Evolutionary conservation across 2,797 vertebrate species (phyloP).

Genomic region (Masticophis lateralis): DNA sequence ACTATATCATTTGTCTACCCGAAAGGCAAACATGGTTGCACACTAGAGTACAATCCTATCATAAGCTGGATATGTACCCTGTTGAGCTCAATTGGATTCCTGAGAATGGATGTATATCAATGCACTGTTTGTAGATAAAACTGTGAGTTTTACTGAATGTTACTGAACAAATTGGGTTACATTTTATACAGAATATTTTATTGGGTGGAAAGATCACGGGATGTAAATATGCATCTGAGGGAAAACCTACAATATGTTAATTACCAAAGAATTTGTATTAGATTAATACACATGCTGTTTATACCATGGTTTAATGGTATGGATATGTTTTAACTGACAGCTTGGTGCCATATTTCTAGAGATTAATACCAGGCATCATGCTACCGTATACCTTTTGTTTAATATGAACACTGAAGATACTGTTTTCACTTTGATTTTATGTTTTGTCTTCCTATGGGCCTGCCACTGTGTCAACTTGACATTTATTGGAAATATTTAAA

Average conservation of each 20-base stretch:
- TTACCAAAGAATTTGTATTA: conserved; percentile 93
- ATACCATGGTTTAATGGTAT: conserved; percentile 65
- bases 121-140: conserved; percentile 66
- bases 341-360: conserved; percentile 78
- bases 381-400: conserved; percentile 75
- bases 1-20: conserved; percentile 70
- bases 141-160: conserved; percentile 70
- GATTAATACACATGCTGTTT: conserved; percentile 69
- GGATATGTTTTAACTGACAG: conserved; percentile 68
- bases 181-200: conserved; percentile 70
- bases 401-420: conserved; percentile 70
- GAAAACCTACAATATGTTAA: conserved; percentile 71
- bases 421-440: conserved; percentile 4
- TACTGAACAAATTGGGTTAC: conserved; percentile 66
- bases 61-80: background rate
- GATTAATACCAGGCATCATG: conserved; percentile 64
- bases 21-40: conserved; percentile 69
- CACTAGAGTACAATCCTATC: conserved; percentile 73
- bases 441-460: conserved; percentile 68
- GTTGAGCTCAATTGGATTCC: conserved; percentile 37
- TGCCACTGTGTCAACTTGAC: conserved; percentile 66
- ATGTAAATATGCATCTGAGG: conserved; percentile 80
- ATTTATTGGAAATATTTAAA: conserved; percentile 37
- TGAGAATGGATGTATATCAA: background rate
- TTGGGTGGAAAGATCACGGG: conserved; percentile 63